These are phyloP conservation scores for Troides oblongomaculatus DNA, from an alignment of 2,888 invertebrate genomes.

Conservation along the genomic window DNA sequence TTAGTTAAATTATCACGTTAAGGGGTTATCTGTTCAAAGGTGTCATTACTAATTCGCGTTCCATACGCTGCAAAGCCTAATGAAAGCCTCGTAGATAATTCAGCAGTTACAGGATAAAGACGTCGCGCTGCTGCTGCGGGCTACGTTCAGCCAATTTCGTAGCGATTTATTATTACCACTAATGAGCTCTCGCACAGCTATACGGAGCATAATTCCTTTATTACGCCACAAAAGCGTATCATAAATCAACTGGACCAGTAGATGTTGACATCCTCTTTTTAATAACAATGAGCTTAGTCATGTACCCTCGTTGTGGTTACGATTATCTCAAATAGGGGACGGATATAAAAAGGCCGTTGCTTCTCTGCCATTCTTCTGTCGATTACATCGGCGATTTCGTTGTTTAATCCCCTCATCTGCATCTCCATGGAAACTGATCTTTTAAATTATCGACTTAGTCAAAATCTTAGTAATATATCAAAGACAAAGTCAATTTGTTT, in stretches of 20 bases:
- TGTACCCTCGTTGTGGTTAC: slow-evolving; percentile 45
- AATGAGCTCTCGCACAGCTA: slow-evolving; percentile 56
- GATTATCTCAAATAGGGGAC: slow-evolving; percentile 39
- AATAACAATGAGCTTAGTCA: slow-evolving; percentile 55
- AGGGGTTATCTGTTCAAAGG: slow-evolving; percentile 4
- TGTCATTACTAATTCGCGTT: slow-evolving; percentile 15
- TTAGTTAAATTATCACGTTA: not conserved
- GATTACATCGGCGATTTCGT: slow-evolving; percentile 5
- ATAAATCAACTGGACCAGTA: slow-evolving; percentile 59
- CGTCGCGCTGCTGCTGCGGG: not conserved
- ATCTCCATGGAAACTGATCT: not conserved
- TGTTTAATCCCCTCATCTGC: not conserved
- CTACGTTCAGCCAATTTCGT: slow-evolving; percentile 6
- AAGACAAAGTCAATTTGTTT: not conserved
- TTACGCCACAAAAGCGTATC: slow-evolving; percentile 49
- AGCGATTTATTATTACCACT: slow-evolving; percentile 34
- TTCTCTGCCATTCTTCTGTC: slow-evolving; percentile 1
- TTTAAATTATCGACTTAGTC: not conserved
- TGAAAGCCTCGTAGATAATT: slow-evolving; percentile 23
- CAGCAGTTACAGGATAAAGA: slow-evolving; percentile 18
- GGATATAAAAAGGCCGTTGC: slow-evolving; percentile 24
- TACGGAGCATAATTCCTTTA: slow-evolving; percentile 61
- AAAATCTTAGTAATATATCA: not conserved
- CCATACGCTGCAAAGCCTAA: slow-evolving; percentile 4
- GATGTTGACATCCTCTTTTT: slow-evolving; percentile 64